Evolutionary conservation across 2,888 invertebrate genomes (phyloP).

Genomic region (Ophion ventricosus): DNA sequence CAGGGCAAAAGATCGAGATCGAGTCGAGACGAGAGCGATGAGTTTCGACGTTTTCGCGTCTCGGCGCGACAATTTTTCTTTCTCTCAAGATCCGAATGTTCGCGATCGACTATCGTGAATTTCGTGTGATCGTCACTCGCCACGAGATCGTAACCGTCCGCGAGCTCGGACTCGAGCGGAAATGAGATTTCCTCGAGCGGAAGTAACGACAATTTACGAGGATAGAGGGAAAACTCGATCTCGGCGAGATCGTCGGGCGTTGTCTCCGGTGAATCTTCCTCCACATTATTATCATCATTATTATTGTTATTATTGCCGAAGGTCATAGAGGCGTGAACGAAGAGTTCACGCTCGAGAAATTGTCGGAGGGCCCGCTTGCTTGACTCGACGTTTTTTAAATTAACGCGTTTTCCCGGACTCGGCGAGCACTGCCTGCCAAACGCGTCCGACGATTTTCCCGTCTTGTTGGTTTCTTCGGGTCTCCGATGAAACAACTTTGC

Average conservation of each 20-base stretch:
- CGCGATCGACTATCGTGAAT: constrained; percentile 41
- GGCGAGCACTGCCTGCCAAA: constrained; percentile 40
- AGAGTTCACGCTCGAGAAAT: constrained; percentile 73
- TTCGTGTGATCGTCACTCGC: not conserved
- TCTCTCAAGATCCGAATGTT: not conserved
- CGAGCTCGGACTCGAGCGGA: constrained; percentile 21
- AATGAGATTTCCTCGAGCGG: constrained; percentile 60
- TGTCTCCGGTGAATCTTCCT: constrained; percentile 63
- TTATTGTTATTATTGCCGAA: constrained; percentile 56
- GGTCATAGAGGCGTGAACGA: constrained; percentile 65
- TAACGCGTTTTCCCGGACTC: constrained; percentile 60
- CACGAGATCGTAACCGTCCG: constrained; percentile 31
- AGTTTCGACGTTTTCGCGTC: not conserved
- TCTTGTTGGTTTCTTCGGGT: constrained; percentile 47
- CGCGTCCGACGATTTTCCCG: constrained; percentile 39
- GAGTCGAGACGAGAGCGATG: not conserved
- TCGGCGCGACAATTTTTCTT: not conserved
- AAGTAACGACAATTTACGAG: constrained; percentile 55
- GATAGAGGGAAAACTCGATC: constrained; percentile 66
- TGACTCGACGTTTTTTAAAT: constrained; percentile 70
- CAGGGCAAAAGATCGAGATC: constrained; percentile 57
- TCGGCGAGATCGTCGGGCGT: constrained; percentile 67
- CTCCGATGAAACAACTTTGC: too few species aligned
- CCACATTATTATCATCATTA: constrained; percentile 39
- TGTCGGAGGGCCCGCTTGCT: constrained; percentile 69